These are phyloP conservation scores for Pteria penguin DNA, from an alignment of 2,888 invertebrate species.

Conservation along the genomic window DNA sequence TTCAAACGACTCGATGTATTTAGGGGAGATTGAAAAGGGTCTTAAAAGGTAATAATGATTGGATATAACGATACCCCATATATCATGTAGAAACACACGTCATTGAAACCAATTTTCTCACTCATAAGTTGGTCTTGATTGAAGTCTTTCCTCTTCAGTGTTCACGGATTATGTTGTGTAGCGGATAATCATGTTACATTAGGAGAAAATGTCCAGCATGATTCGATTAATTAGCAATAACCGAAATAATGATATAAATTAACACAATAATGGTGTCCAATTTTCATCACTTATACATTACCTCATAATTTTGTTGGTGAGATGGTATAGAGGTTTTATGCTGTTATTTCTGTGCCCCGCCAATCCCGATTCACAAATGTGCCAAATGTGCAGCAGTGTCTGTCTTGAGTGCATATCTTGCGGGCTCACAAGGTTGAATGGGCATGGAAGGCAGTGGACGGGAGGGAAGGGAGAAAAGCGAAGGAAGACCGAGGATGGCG, in stretches of 20 bases:
- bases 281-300: too few relatives aligned
- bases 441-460: too few relatives aligned
- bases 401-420: too few relatives aligned
- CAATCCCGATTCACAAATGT: too few relatives aligned
- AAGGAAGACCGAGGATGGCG: too few relatives aligned
- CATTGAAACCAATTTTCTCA: neutral
- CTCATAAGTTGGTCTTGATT: neutral
- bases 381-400: too few relatives aligned
- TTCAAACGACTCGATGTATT: conserved; percentile 26
- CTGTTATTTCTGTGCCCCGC: too few relatives aligned
- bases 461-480: too few relatives aligned
- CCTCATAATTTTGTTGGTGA: too few relatives aligned
- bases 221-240: neutral
- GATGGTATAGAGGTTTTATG: too few relatives aligned
- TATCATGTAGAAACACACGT: conserved; percentile 16
- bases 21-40: conserved; percentile 28
- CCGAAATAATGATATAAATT: neutral
- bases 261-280: neutral
- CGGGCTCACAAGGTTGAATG: too few relatives aligned
- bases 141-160: neutral
- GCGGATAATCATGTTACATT: neutral
- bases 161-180: neutral
- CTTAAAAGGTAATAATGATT: conserved; percentile 32
- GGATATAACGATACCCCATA: conserved; percentile 26
- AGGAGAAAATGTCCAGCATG: neutral